These are phyloP conservation scores for Standfussiana lucernea DNA, from an alignment of 2,888 invertebrate genomes.

Conservation along the genomic window DNA sequence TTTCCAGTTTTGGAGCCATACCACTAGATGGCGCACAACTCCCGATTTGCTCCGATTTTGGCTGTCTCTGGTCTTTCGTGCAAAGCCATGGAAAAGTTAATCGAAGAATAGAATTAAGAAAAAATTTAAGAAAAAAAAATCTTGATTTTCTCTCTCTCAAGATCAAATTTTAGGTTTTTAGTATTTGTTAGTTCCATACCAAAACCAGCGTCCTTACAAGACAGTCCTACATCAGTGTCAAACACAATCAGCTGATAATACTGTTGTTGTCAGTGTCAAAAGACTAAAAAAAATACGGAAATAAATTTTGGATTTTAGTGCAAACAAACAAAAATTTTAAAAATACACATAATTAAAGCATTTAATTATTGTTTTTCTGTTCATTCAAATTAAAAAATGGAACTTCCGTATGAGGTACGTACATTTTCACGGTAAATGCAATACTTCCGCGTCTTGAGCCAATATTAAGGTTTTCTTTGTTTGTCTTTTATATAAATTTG, in stretches of 20 bases:
- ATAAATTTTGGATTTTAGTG: conserved; percentile 25
- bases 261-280: conserved; percentile 54
- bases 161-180: background rate
- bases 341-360: background rate
- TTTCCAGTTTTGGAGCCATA: background rate
- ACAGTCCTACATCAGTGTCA: background rate
- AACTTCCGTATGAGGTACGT: conserved; percentile 85
- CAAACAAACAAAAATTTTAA: conserved; percentile 25
- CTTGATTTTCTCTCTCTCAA: background rate
- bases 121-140: background rate
- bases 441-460: conserved; percentile 40
- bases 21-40: background rate
- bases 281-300: conserved; percentile 46
- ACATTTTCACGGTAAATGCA: conserved; percentile 6
- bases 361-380: conserved; percentile 24
- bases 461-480: conserved; percentile 74
- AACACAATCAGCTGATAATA: background rate
- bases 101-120: background rate
- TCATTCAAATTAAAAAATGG: conserved; percentile 72
- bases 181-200: background rate
- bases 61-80: background rate
- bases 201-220: background rate
- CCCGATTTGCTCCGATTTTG: background rate
- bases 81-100: background rate
- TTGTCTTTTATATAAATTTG: conserved; percentile 77